Evolutionary conservation across 2,113 vertebrate species (phyloP), one percentile per base, ranked within the genome.

Genomic region (Myotis davidii): DNA sequence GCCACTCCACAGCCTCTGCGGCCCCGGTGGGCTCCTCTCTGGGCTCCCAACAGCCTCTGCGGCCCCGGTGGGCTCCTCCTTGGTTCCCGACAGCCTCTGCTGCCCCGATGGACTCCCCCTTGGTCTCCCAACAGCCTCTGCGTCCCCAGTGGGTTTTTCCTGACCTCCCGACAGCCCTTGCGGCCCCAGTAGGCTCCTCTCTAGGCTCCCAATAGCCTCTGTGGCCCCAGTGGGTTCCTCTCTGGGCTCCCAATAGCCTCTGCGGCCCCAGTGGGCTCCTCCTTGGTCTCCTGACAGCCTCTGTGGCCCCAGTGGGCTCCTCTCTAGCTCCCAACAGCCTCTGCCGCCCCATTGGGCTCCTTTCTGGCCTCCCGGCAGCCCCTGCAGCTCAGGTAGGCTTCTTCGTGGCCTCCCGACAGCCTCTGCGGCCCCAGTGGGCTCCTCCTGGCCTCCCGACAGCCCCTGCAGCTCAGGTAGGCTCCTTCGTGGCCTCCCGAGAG

Each of bases 1-100:
- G 11, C 32, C 25, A 17, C 42, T 42, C 21, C 10, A 21, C 39
- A 88, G 39, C 16, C 39, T 17, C 20, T 6, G 13, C 29, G 16
- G 34, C 54, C 20, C 1, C 12, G 5, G 2, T 14, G 2, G 4
- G 1, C 13, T 6, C 13, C 32, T 56, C 18, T 9, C 50, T 0
- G 67, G 16, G 5, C 25, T 76, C 85, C 85, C 85, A 20, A 56
- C 73, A 76, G 65, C 37, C 88, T 54, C 27, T 18, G 76, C 27
- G 64, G 42, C 45, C 1, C 1, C 12, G 4, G 7, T 27, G 1
- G 6, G 18, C 34, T 4, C 2, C 21, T 54, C 5, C 9, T 1
- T 7, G 11, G 0, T 21, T 73, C 84, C 67, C 21, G 3, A 7
- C 20, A 56, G 77, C 34, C 52, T 4, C 45, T 13, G 70, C 17